Evolutionary conservation across 2,797 vertebrate genomes (phyloP), one percentile per base, ranked within the genome.

Genomic region (Erpetoichthys calabaricus): DNA sequence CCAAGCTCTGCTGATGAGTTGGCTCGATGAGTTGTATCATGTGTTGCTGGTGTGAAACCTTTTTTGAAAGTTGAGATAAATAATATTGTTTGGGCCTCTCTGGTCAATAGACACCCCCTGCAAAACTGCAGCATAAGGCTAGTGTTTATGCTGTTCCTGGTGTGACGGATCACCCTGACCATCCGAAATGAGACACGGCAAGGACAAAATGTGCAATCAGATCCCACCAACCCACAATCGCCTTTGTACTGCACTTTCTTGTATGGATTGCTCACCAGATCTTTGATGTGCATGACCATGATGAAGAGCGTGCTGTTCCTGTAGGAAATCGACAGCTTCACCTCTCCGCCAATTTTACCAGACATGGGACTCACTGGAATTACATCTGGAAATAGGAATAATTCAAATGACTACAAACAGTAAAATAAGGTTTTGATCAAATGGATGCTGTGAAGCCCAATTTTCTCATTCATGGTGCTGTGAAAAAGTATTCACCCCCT

Each of bases 281-380:
- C 94, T 83, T 88, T 89, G 74, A 99, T 99, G 81, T 99, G 96
- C 95, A 98, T 99, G 68, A 99, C 91, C 96, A 99, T 99, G 80
- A 98, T 91, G 80, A 98, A 99, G 0, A 99, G 91, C 8, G 89
- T 98, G 64, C 87, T 86, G 68, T 99, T 98, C 75, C 96, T 84
- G 65, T 98, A 99, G 8, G 96, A 99, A 69, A 99, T 77, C 0
- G 93, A 99, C 3, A 99, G 73, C 66, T 99, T 99, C 72, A 99
- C 91, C 71, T 97, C 92, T 70, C 96, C 96, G 73, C 91, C 94
- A 61, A 97, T 89, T 57, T 87, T 90, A 49, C 92, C 92, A 43
- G 86, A 82, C 7, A 80, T 86, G 60, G 92, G 91, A 76, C 90
- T 97, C 62, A 87, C 71, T 1, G 80, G 80, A 61, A 77, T 81